phyloP scores from a whole-genome alignment of 2,888 invertebrate genomes.

The Eucera pruinosa region DNA sequence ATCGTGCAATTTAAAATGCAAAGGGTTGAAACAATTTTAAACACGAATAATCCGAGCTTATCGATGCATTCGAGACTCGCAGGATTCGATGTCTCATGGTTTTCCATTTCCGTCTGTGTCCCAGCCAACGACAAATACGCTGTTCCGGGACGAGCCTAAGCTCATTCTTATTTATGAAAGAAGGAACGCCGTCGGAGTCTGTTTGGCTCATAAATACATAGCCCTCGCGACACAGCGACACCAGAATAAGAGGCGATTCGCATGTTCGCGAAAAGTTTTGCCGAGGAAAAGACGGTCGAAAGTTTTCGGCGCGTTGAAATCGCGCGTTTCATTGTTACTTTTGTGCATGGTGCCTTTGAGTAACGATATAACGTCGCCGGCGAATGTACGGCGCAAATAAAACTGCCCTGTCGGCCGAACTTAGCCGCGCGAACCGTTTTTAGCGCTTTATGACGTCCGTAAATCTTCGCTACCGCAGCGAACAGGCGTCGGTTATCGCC shows the following conservation, averaged over 20 bases:
- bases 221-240: neutral
- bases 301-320: slow-evolving; percentile 52
- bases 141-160: slow-evolving; percentile 30
- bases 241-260: slow-evolving; percentile 23
- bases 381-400: slow-evolving; percentile 65
- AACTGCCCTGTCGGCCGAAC: slow-evolving; percentile 59
- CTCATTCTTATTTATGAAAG: slow-evolving; percentile 68
- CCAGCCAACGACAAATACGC: slow-evolving; percentile 59
- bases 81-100: slow-evolving; percentile 35
- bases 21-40: neutral
- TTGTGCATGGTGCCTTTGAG: slow-evolving; percentile 55
- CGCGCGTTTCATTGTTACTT: slow-evolving; percentile 68
- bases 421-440: slow-evolving; percentile 67
- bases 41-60: slow-evolving; percentile 6
- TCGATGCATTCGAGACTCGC: neutral
- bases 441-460: slow-evolving; percentile 72
- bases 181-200: slow-evolving; percentile 48
- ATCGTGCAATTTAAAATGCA: too few relatives aligned
- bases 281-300: slow-evolving; percentile 24
- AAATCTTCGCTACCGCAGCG: slow-evolving; percentile 65
- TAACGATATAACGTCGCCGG: slow-evolving; percentile 46
- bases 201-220: slow-evolving; percentile 26
- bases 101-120: slow-evolving; percentile 36
- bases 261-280: slow-evolving; percentile 56
- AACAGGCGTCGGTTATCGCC: slow-evolving; percentile 30